Base-by-base conservation (phyloP, 2,888 invertebrate genomes). In the Melanostoma scalare region DNA sequence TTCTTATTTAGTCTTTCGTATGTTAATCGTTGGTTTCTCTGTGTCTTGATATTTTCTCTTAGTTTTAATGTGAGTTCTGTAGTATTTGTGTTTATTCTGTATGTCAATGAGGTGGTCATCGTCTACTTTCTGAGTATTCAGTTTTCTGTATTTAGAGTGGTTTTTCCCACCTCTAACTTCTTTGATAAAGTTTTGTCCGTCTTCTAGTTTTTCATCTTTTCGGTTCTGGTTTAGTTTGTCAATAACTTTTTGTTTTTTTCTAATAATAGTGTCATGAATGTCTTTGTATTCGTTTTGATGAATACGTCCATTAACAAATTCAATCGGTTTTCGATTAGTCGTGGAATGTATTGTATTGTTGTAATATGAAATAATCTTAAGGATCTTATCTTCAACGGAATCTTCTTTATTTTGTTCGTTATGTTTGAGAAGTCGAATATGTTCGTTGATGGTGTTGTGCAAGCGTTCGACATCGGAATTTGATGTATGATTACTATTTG, bases 361-460 rank as follows among this genome's bases (percentile, higher is more conserved):
- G 20, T 86, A 86, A 46, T 84, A 85, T n/a, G 61, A 67, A 71
- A 86, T 82, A 10, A 84, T 85, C 58, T 69, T 79, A 5, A 55
- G 31, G 5, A 86, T 80, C 69, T 86, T 86, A 6, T 86, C 79
- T 63, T 86, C 86, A 4, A 78, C 73, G 6, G 86, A 74, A 2
- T 67, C 86, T 9, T 33, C 44, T n/a, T 80, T 68, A 55, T 75
- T 81, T 40, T 31, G 75, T 0, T 76, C 56, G 9, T 86, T 80
- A 8, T 86, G 86, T 72, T 77, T 80, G 44, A 86, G 44, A 3
- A 86, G 68, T 20, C 85, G 9, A 20, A 86, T 61, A 20, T 87
- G 85, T 84, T 86, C 87, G 20, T 86, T 87, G 0, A 86, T 80
- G 0, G 85, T 87, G 4, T 86, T 86, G 8, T 86, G 85, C n/a